Evolutionary conservation across 1,140 invertebrate species (phyloP), one percentile per base, ranked within the genome.

Genomic region (Drosophila nannoptera): DNA sequence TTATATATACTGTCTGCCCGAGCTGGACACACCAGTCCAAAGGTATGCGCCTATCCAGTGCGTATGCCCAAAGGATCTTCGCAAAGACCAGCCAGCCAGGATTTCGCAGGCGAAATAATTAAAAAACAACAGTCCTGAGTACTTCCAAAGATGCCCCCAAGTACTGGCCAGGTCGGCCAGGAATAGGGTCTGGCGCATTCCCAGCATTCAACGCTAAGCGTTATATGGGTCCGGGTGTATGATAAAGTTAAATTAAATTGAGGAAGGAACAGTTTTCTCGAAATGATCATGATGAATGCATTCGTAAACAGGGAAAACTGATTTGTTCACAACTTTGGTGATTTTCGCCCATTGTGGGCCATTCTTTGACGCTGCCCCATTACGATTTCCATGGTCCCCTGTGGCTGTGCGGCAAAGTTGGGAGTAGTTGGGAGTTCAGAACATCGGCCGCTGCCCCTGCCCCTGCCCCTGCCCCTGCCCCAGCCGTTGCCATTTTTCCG

Each of bases 271-370:
- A 22, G 36, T 16, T 46, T 68, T 33, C 53, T 38, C 52, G 38
- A 16, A 33, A 69, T 82, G 67, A 82, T 83, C 78, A 78, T 78
- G 78, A 82, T 78, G 63, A 61, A 82, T 83, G 70, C 35, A 68
- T 52, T 73, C 67, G 66, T 65, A 59, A 75, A 59, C 43, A 40
- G n/a, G 14, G 58, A 48, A 35, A 49, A 63, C 71, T 75, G 67
- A 82, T 81, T 78, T 75, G 67, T 43, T 78, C 60, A 42, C 52
- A 82, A 72, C 75, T 75, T 82, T 78, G 63, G 56, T 69, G 64
- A 75, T 63, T 75, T 62, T 53, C 45, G 43, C 7, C 61, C 64
- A 64, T 78, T 78, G 78, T 69, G 59, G 52, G 50, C 5, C n/a
- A 55, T 40, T 65, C 22, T 54, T 11, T 9, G n/a, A 52, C 48